These are phyloP conservation scores for Drosophila erecta DNA, from an alignment of 1,140 invertebrate species.

Conservation along the genomic window DNA sequence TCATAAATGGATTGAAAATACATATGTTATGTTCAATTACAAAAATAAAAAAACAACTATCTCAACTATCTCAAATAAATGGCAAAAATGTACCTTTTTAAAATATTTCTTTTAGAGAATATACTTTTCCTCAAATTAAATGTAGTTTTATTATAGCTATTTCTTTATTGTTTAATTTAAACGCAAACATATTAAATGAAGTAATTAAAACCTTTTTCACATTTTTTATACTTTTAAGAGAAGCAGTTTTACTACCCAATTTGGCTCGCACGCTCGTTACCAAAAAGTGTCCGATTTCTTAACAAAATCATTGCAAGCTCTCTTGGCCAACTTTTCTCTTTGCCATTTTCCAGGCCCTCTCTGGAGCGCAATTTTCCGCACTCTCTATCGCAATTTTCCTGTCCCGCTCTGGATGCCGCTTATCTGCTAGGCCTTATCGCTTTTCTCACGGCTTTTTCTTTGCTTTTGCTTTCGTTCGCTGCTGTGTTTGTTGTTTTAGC, in stretches of 20 bases:
- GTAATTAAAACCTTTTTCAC: not conserved
- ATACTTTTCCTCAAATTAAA: no score
- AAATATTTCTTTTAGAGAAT: no score
- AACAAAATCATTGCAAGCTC: slow-evolving; percentile 1
- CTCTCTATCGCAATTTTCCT: slow-evolving; percentile 2
- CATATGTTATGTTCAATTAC: no score
- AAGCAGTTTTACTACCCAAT: not conserved
- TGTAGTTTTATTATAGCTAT: no score
- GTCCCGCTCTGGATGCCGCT: slow-evolving; percentile 41
- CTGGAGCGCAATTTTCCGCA: slow-evolving; percentile 11
- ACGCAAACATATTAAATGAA: no score
- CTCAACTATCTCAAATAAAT: no score
- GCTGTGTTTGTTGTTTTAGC: slow-evolving; percentile 77
- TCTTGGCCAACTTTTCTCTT: slow-evolving; percentile 31
- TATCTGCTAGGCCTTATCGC: slow-evolving; percentile 72
- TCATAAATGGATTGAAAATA: no score
- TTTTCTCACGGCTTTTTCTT: slow-evolving; percentile 43
- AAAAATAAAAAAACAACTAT: no score
- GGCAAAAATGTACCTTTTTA: no score
- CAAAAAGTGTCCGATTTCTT: not conserved
- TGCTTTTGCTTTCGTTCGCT: slow-evolving; percentile 60
- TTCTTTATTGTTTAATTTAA: no score
- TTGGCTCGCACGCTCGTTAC: not conserved
- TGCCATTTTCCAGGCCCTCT: slow-evolving; percentile 13
- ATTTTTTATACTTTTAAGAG: not conserved